Conservation (phyloP, 2,113 vertebrate genomes). For the Misgurnus anguillicaudatus region DNA sequence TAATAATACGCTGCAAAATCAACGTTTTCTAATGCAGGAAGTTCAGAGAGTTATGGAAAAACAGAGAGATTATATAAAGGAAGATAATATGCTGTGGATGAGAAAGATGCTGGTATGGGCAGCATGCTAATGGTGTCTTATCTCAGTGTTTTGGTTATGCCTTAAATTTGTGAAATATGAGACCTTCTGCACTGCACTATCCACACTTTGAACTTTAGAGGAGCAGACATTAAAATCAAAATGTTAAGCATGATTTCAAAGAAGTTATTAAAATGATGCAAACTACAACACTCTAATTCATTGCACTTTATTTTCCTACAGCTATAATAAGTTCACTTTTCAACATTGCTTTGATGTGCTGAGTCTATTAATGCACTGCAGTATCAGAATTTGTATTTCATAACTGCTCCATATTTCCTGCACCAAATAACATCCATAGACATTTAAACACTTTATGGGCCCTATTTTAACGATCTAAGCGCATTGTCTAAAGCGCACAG, state of each 20-base stretch:
- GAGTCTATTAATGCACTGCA: not conserved
- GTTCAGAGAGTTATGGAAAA: slow-evolving; percentile 49
- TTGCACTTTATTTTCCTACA: not conserved
- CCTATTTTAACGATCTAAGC: too few relatives aligned
- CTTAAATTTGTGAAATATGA: not conserved
- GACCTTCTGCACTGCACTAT: not conserved
- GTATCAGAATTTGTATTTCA: not conserved
- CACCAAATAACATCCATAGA: slow-evolving; percentile 52
- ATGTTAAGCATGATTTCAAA: not conserved
- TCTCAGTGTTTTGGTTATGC: not conserved
- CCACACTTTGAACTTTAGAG: not conserved
- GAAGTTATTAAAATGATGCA: not conserved
- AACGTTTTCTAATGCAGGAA: slow-evolving; percentile 68
- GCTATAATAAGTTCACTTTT: not conserved
- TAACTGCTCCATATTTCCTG: not conserved
- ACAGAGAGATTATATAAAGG: not conserved
- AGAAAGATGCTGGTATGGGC: not conserved
- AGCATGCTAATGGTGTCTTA: not conserved
- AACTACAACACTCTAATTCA: not conserved
- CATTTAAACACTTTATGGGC: not conserved
- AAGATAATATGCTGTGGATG: not conserved
- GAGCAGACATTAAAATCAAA: not conserved
- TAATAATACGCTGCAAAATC: slow-evolving; percentile 74
- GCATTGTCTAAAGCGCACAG: too few relatives aligned
- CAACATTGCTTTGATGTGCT: not conserved